Conservation (phyloP, 1,140 invertebrate genomes). For the Drosophila nannoptera region DNA sequence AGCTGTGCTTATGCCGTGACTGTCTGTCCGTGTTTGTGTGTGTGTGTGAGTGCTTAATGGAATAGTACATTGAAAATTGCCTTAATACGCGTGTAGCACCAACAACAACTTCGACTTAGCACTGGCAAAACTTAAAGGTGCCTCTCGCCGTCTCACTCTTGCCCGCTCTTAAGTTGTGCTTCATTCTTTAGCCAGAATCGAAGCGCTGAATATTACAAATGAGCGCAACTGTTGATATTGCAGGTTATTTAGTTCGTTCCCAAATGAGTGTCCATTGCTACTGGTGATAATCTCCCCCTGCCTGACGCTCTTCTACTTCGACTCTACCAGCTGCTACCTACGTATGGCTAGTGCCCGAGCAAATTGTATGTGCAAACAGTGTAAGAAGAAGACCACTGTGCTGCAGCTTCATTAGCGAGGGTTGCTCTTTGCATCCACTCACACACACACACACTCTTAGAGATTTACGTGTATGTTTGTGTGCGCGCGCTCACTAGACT, state of each 20-base stretch:
- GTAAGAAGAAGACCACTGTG: constrained; percentile 24
- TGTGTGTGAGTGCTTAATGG: constrained; percentile 30
- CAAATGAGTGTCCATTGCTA: constrained; percentile 45
- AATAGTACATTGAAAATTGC: constrained; percentile 38
- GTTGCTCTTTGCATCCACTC: constrained; percentile 42
- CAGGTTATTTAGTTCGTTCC: constrained; percentile 16
- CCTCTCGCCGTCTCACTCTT: background rate
- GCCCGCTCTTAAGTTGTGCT: background rate
- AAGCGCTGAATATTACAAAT: constrained; percentile 21
- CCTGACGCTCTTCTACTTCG: background rate
- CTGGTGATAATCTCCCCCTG: constrained; percentile 36
- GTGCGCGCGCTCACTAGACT: constrained; percentile 51
- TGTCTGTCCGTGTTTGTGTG: constrained; percentile 2
- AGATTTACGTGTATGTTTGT: constrained; percentile 10
- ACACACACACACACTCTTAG: constrained; percentile 16
- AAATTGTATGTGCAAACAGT: constrained; percentile 33
- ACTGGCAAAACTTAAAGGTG: background rate
- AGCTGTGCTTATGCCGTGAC: constrained; percentile 20
- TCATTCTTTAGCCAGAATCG: background rate
- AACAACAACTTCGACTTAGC: constrained; percentile 13
- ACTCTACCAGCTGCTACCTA: background rate
- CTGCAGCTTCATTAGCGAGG: constrained; percentile 60
- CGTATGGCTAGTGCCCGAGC: background rate
- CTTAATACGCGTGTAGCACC: constrained; percentile 23
- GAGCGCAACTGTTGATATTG: constrained; percentile 28